These are phyloP conservation scores for Chaetorhynchus papuensis DNA, from an alignment of 2,113 vertebrate species.

Conservation along the genomic window DNA sequence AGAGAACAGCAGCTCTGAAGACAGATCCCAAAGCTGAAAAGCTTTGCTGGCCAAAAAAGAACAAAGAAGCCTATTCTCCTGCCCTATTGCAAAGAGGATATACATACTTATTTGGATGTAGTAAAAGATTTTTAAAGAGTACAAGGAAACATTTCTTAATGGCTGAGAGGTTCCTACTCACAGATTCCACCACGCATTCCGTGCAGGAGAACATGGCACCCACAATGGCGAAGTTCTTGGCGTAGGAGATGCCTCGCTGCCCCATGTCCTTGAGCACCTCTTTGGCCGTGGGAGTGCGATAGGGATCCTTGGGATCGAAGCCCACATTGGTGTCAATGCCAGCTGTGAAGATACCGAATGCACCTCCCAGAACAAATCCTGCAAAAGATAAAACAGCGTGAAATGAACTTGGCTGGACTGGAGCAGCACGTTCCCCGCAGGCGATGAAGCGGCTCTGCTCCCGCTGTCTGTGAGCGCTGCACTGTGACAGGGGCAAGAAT, in stretches of 20 bases:
- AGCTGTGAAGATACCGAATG: constrained; percentile 94
- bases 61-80: not conserved
- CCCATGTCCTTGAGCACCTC: constrained; percentile 99
- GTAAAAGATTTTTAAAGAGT: not conserved
- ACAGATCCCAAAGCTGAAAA: not conserved
- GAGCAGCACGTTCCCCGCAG: not conserved
- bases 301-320: constrained; percentile 94
- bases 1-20: not conserved
- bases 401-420: not conserved
- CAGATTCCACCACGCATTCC: constrained; percentile 94
- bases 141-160: not conserved
- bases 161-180: constrained; percentile 66
- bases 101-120: not conserved
- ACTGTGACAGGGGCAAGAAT: rapidly evolving
- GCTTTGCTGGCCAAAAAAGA: not conserved
- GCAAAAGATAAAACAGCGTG: not conserved
- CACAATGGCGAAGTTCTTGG: constrained; percentile 97
- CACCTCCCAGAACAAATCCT: constrained; percentile 96
- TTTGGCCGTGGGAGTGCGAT: constrained; percentile 86
- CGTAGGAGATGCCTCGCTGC: constrained; percentile 94
- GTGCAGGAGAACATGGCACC: constrained; percentile 98
- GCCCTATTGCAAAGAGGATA: not conserved
- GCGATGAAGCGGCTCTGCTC: not conserved
- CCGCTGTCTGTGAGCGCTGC: rapidly evolving
- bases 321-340: constrained; percentile 96